Evolutionary conservation across 2,113 vertebrate species (phyloP).

Genomic region (Spizaetus ornatus): DNA sequence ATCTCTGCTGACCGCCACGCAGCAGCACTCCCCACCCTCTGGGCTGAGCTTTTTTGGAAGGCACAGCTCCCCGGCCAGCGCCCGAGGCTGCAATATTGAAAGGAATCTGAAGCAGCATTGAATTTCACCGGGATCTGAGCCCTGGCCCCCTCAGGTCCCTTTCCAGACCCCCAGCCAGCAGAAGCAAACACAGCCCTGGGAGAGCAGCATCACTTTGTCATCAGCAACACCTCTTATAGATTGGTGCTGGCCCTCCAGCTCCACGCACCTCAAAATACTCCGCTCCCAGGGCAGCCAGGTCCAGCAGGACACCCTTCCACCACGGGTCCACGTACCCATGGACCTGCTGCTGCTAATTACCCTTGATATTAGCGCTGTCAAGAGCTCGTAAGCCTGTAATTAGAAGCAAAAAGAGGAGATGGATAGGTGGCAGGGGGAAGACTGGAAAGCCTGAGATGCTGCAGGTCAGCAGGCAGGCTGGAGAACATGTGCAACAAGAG

Average conservation of each 20-base stretch:
- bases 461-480: neutral
- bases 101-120: neutral
- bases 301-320: neutral
- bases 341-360: neutral
- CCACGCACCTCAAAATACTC: fast-evolving
- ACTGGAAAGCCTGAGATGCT: neutral
- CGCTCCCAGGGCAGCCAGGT: neutral
- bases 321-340: fast-evolving
- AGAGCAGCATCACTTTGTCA: neutral
- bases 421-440: neutral
- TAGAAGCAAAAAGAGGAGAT: neutral
- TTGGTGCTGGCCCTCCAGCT: neutral
- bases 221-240: neutral
- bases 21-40: neutral
- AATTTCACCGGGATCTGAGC: neutral
- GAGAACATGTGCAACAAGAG: neutral
- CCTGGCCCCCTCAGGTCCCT: fast-evolving
- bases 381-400: neutral
- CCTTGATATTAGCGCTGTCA: neutral
- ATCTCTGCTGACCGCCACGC: fast-evolving
- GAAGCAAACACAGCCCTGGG: neutral
- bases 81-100: neutral
- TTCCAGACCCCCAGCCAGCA: neutral
- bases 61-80: neutral
- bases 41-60: neutral